Conservation (phyloP, 2,113 vertebrate genomes). For the Cyanoderma ruficeps region DNA sequence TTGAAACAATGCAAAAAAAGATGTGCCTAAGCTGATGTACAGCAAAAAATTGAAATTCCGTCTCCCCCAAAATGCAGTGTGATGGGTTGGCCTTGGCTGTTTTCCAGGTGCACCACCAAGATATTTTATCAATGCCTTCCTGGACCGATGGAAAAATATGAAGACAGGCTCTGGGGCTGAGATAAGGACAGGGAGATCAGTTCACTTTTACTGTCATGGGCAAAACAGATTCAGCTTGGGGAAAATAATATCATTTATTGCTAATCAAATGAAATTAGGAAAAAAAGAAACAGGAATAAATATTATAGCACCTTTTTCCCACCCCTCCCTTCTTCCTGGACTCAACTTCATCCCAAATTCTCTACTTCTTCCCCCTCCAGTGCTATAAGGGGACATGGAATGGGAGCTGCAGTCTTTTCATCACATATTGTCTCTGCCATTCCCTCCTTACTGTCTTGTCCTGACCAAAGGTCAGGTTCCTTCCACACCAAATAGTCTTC, state of each 20-base stretch:
- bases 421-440: accelerated
- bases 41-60: not conserved
- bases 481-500: not conserved
- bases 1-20: not conserved
- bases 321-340: not conserved
- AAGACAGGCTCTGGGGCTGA: not conserved
- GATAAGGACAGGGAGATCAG: not conserved
- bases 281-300: not conserved
- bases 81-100: accelerated
- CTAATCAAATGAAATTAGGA: not conserved
- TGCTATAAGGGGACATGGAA: accelerated
- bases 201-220: not conserved
- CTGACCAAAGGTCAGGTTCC: not conserved
- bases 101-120: not conserved
- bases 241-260: not conserved
- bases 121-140: not conserved
- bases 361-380: accelerated
- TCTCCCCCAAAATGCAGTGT: not conserved
- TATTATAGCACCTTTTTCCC: not conserved
- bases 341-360: not conserved
- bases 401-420: accelerated
- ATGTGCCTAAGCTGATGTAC: not conserved
- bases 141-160: accelerated
- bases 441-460: not conserved
- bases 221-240: not conserved